Evolutionary conservation across 2,888 invertebrate genomes (phyloP), one percentile per base, ranked within the genome.

Genomic region (Notodonta dromedarius): DNA sequence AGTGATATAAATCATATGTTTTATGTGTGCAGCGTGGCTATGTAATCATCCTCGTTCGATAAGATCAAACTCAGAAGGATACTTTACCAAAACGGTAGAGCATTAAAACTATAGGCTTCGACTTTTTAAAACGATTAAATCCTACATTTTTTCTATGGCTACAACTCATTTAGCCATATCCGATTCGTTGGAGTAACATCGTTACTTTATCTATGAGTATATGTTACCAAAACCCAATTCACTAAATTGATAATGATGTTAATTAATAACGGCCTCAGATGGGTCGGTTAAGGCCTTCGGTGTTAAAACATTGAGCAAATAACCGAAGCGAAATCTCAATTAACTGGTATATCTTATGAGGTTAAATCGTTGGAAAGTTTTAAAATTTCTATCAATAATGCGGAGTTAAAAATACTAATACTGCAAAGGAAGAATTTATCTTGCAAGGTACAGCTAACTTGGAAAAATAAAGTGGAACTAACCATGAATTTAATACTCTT

Each of bases 211-310:
- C 62, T 57, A 67, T n/a, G n/a, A n/a, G n/a, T n/a, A n/a, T n/a
- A 64, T 66, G 61, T 39, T 44, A 60, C 44, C 63, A 60, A 65
- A 62, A 60, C 51, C 59, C 46, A 56, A 72, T 67, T 65, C 55
- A 55, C 13, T 53, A 46, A 57, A 63, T 61, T 60, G 63, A 68
- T 67, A 61, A 60, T 56, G 52, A 12, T 57, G 13, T 44, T 59
- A 61, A 63, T 62, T 57, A 60, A 62, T 66, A 57, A 61, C 61
- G 60, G 62, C 65, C 63, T 73, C 65, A 56, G 50, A 13, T 24
- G 60, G 62, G 67, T 60, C 59, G 59, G 66, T 67, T 71, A 70
- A 69, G 66, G 71, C 61, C 71, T 59, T 48, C 13, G 5, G 40
- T 44, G n/a, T 52, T 5, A 52, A 35, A 35, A 54, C 14, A 54